Evolutionary conservation across 2,113 vertebrate species (phyloP), one percentile per base, ranked within the genome.

Genomic region (Peromyscus leucopus): DNA sequence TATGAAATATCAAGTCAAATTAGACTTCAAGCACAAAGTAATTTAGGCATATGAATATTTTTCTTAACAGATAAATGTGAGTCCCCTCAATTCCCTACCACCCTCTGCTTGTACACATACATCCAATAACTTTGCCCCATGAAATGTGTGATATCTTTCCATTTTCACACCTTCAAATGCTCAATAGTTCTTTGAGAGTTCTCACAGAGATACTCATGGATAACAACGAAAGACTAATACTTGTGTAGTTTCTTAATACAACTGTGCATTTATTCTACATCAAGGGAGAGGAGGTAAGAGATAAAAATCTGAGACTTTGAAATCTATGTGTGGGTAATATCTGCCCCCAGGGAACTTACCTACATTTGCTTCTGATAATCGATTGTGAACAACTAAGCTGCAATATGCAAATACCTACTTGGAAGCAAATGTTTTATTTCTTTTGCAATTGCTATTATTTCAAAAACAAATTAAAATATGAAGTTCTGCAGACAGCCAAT

Each of bases 401-500:
- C 9, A 39, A 89, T 63, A 97, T 95, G 65, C 71, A 97, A 96
- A 97, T 95, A 59, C 86, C 72, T 97, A 59, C 0, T 61, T 39
- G 33, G 82, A 98, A 97, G 57, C 7, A 82, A 8, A 13, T 0
- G 0, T n/a, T 93, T 95, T 33, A 28, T 97, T 98, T 89, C 80
- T 91, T 63, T 4, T 89, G 33, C 75, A 94, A 97, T 71, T 95
- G 91, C 19, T 92, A 63, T 88, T 89, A 97, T 92, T 91, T 86
- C 71, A 94, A 96, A 95, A 96, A 94, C 26, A 98, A 97, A 94
- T 80, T 88, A 89, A 97, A 93, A 90, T 90, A 96, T 13, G 65
- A 51, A 97, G 91, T 2, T 97, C 93, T 94, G 55, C n/a, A 67
- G 75, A 98, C 97, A 97, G 74, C 61, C 96, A 98, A 97, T 97